These are phyloP conservation scores for Dryococelus australis DNA, from an alignment of 2,888 invertebrate genomes.

Conservation along the genomic window DNA sequence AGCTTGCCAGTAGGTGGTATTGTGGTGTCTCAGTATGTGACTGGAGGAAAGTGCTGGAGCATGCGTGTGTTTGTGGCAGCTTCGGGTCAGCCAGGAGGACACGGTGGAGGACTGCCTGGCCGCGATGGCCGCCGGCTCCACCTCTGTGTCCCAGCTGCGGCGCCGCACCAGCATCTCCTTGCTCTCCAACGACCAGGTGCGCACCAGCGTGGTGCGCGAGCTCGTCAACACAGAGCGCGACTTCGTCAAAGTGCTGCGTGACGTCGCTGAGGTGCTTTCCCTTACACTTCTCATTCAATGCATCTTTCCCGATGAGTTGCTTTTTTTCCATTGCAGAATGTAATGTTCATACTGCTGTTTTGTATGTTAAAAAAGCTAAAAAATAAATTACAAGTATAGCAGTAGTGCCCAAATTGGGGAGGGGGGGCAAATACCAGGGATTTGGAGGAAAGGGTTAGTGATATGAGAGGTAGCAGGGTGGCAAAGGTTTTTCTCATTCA, in stretches of 20 bases:
- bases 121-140: constrained; percentile 63
- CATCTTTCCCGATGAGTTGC: background rate
- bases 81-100: constrained; percentile 71
- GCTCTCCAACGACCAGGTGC: constrained; percentile 66
- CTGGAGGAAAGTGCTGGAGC: no score
- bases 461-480: no score
- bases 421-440: no score
- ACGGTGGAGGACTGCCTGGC: constrained; percentile 68
- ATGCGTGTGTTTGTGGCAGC: constrained; percentile 53
- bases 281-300: background rate
- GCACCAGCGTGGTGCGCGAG: constrained; percentile 80
- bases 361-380: no score
- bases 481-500: no score
- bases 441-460: no score
- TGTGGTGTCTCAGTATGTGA: no score
- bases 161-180: constrained; percentile 65
- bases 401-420: no score
- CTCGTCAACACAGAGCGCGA: constrained; percentile 84
- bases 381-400: no score
- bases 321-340: no score
- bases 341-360: no score
- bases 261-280: constrained; percentile 61
- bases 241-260: constrained; percentile 78
- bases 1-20: no score
- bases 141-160: constrained; percentile 59